A percentile compares a stretch with the other conserved stretches of the same genome.
phyloP scores from a whole-genome alignment of 2,888 invertebrate genomes.

The Lypha dubia region DNA sequence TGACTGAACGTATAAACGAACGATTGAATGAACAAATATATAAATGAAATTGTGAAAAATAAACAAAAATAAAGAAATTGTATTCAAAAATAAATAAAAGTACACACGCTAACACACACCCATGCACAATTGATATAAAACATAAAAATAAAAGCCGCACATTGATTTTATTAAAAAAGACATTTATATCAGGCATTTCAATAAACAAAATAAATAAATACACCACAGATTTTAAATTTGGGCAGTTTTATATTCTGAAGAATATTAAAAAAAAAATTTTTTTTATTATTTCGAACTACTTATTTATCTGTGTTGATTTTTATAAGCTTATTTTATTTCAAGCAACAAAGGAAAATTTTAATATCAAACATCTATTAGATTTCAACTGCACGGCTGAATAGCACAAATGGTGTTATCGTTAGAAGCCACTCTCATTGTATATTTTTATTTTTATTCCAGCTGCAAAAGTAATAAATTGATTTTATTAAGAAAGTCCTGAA shows the following conservation, averaged over 20 bases:
- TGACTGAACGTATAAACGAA: conserved; percentile 31
- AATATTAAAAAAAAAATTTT: neutral
- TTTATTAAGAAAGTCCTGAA: too few relatives aligned
- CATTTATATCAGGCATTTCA: conserved; percentile 68
- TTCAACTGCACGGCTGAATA: too few relatives aligned
- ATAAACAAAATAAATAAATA: conserved; percentile 63
- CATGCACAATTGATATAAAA: conserved; percentile 28
- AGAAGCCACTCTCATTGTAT: too few relatives aligned
- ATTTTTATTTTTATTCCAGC: too few relatives aligned
- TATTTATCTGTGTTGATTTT: too few relatives aligned
- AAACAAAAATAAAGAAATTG: conserved; percentile 12
- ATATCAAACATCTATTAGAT: too few relatives aligned
- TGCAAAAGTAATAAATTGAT: too few relatives aligned
- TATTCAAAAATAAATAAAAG: conserved; percentile 45
- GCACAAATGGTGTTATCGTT: too few relatives aligned
- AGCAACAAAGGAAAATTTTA: too few relatives aligned
- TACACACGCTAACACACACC: conserved; percentile 8
- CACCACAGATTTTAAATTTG: neutral
- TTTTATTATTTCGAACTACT: too few relatives aligned
- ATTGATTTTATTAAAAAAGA: conserved; percentile 73
- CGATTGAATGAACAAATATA: conserved; percentile 57
- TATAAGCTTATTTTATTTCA: too few relatives aligned
- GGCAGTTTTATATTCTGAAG: conserved; percentile 9
- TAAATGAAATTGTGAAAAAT: conserved; percentile 63
- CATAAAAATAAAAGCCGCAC: conserved; percentile 63